Conservation (phyloP, 2,113 vertebrate species). For the Oreocharis arfaki region DNA sequence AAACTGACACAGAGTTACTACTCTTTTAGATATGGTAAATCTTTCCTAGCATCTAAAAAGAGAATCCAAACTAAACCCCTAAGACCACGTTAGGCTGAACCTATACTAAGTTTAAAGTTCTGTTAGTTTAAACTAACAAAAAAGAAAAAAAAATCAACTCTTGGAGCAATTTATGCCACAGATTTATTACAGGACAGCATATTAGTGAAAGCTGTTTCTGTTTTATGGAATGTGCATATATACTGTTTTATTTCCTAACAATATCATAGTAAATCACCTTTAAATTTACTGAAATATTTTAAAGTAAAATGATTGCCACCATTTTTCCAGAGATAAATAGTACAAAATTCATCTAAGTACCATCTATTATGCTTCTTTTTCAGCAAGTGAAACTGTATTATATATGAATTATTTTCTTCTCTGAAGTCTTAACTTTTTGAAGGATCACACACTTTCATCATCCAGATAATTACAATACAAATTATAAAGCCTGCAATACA, state of each 20-base stretch:
- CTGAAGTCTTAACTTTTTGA: neutral
- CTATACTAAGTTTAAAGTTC: neutral
- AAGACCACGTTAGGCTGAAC: neutral
- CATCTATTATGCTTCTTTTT: neutral
- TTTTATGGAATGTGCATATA: neutral
- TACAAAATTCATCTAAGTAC: neutral
- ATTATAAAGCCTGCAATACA: neutral
- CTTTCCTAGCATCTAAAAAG: constrained; percentile 19
- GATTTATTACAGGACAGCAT: neutral
- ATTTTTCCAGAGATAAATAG: neutral
- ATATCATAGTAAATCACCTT: neutral
- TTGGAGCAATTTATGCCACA: neutral
- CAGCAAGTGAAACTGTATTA: neutral
- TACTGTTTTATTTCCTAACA: constrained; percentile 15
- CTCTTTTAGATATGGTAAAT: constrained; percentile 46
- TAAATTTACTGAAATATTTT: constrained; percentile 9
- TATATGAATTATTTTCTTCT: constrained; percentile 28
- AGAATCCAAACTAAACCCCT: constrained; percentile 29
- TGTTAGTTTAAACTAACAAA: neutral
- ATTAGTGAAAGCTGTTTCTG: neutral
- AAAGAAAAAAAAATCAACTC: neutral
- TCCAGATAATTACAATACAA: neutral
- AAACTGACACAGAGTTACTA: constrained; percentile 39
- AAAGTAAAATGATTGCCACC: neutral
- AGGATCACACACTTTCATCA: neutral